Evolutionary conservation across 2,113 vertebrate genomes (phyloP), one percentile per base, ranked within the genome.

Genomic region (Neodon shergylaensis): DNA sequence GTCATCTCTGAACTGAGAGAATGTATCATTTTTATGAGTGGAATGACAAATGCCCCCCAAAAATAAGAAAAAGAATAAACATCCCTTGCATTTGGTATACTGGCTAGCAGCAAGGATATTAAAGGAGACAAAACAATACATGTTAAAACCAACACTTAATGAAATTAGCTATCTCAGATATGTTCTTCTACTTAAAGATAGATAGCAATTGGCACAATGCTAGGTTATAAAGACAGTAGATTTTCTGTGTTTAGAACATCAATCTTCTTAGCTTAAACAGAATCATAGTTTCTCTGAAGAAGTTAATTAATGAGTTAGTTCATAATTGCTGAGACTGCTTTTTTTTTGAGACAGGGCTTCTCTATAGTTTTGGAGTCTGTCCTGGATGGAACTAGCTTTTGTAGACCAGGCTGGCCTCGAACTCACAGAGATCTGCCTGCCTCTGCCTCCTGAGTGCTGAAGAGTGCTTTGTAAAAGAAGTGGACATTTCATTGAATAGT

Each of bases 61-160:
- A 83, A 79, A 89, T 65, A 68, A 1, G 65, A 28, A 96, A 88
- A 9, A 82, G 66, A 66, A 61, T 24, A 84, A 82, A 89, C 74
- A 13, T 77, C 39, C n/a, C 66, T 49, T 42, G 0, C 28, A 76
- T 92, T 94, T 88, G 19, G 61, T 79, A 54, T 63, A 11, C 13
- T 54, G 44, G 5, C 77, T 94, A 92, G 16, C 6, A 72, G 52
- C 16, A 65, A 89, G 66, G 74, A 72, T 52, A 79, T 90, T 91
- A 92, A 94, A 92, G 65, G 74, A 66, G 19, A 31, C 92, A 88
- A 52, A 42, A 7, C 79, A 14, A 58, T 54, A 90, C 36, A 74
- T 90, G 89, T 95, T 77, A 78, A 95, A 70, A 44, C n/a, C 31
- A 83, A 72, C 21, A 92, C 76, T 94, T 77, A 70, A 86, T 85